These are phyloP conservation scores for Todus mexicanus DNA, from an alignment of 2,797 vertebrate genomes.

Conservation along the genomic window DNA sequence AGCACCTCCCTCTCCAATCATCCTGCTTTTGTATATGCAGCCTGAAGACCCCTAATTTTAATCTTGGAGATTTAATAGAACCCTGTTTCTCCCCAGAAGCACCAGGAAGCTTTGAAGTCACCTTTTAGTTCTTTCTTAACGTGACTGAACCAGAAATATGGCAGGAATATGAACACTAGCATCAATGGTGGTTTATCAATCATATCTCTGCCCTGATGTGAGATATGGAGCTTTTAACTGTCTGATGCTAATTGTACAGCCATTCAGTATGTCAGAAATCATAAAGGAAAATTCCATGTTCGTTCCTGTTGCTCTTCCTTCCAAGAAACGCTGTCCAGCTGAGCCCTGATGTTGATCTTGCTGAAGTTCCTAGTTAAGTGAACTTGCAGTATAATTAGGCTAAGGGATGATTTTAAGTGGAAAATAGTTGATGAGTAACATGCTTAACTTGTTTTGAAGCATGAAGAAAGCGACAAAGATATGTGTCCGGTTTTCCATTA, in stretches of 20 bases:
- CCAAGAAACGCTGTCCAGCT: not conserved
- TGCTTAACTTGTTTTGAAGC: not conserved
- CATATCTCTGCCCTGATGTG: rapidly evolving
- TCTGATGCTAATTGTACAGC: not conserved
- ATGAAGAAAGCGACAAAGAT: not conserved
- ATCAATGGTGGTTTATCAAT: not conserved
- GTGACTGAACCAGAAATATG: not conserved
- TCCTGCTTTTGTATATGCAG: not conserved
- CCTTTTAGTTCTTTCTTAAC: not conserved
- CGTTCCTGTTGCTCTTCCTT: not conserved
- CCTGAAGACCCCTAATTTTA: not conserved
- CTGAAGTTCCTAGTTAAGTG: not conserved
- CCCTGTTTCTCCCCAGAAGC: not conserved
- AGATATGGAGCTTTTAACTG: not conserved
- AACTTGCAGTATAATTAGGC: not conserved
- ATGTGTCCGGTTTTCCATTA: not conserved
- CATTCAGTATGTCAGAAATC: not conserved
- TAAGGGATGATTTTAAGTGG: not conserved
- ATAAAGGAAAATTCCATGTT: not conserved
- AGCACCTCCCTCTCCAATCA: not conserved
- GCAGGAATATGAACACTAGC: not conserved
- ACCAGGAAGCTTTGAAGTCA: not conserved
- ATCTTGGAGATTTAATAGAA: not conserved
- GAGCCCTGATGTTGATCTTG: not conserved
- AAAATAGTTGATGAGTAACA: not conserved